These are phyloP conservation scores for Monopis laevigella DNA, from an alignment of 2,888 invertebrate genomes.

Conservation along the genomic window DNA sequence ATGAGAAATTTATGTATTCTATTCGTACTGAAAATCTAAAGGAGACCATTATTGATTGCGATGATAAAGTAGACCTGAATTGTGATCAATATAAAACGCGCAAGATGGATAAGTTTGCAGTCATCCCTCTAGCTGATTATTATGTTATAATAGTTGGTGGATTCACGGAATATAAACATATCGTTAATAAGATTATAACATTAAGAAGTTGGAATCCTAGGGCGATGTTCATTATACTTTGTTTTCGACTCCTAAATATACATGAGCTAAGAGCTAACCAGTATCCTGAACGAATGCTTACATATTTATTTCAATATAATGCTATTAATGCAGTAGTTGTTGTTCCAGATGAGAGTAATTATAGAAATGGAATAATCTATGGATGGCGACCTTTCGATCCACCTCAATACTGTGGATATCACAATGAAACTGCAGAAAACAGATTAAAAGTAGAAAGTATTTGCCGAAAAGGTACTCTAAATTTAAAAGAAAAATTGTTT, in stretches of 20 bases:
- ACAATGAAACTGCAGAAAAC: slow-evolving; percentile 38
- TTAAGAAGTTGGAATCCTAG: slow-evolving; percentile 47
- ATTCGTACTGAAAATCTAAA: slow-evolving; percentile 32
- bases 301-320: slow-evolving; percentile 39
- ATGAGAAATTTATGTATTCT: slow-evolving; percentile 26
- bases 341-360: slow-evolving; percentile 30
- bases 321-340: slow-evolving; percentile 36
- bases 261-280: slow-evolving; percentile 21
- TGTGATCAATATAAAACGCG: slow-evolving; percentile 21
- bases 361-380: slow-evolving; percentile 36
- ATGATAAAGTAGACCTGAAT: slow-evolving; percentile 22
- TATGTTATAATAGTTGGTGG: slow-evolving; percentile 38
- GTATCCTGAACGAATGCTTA: slow-evolving; percentile 35
- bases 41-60: no score
- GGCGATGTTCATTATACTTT: slow-evolving; percentile 40
- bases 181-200: slow-evolving; percentile 32
- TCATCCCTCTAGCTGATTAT: slow-evolving; percentile 34
- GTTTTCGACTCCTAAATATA: slow-evolving; percentile 27
- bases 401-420: slow-evolving; percentile 44
- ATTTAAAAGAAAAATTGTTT: slow-evolving; percentile 26
- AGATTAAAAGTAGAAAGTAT: slow-evolving; percentile 35
- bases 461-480: slow-evolving; percentile 36
- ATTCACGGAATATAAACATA: slow-evolving; percentile 32
- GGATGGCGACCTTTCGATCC: slow-evolving; percentile 50
- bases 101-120: slow-evolving; percentile 29